Conservation (phyloP, 1,140 invertebrate species). For the Chelonus insularis region DNA sequence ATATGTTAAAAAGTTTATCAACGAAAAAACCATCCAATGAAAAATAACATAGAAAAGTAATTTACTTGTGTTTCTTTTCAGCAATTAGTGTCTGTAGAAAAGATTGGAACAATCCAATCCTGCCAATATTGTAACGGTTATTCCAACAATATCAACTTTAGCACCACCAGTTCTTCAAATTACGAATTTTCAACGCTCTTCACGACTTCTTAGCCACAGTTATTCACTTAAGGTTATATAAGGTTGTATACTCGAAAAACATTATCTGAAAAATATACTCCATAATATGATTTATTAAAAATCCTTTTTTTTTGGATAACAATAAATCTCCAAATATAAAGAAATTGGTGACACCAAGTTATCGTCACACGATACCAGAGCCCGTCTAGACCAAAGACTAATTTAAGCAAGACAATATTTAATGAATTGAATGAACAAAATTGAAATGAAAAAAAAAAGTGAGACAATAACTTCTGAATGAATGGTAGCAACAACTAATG, state of each 20-base stretch:
- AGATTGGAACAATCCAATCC: slow-evolving; percentile 69
- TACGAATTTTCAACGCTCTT: slow-evolving; percentile 79
- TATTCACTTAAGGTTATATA: slow-evolving; percentile 84
- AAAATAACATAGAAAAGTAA: no score
- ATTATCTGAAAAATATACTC: slow-evolving; percentile 13
- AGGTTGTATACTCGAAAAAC: no score
- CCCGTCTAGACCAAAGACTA: slow-evolving; percentile 76
- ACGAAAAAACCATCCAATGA: no score
- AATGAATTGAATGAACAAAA: slow-evolving; percentile 76
- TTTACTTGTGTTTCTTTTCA: no score
- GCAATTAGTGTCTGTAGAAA: slow-evolving; percentile 61
- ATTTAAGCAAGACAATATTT: slow-evolving; percentile 70
- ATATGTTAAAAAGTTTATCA: background rate
- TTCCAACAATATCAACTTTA: slow-evolving; percentile 62
- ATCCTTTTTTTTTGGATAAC: no score
- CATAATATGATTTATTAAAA: no score
- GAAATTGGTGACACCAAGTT: slow-evolving; percentile 86
- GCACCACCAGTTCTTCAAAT: slow-evolving; percentile 63
- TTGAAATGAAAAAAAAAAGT: slow-evolving; percentile 67
- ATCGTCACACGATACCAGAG: slow-evolving; percentile 87
- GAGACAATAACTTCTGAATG: slow-evolving; percentile 68
- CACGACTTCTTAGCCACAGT: slow-evolving; percentile 86
- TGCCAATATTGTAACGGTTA: slow-evolving; percentile 61
- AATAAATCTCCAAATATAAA: slow-evolving; percentile 89
- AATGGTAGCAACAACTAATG: slow-evolving; percentile 60